Evolutionary conservation across 2,888 invertebrate genomes (phyloP).

Genomic region (Argyra leucocephala): DNA sequence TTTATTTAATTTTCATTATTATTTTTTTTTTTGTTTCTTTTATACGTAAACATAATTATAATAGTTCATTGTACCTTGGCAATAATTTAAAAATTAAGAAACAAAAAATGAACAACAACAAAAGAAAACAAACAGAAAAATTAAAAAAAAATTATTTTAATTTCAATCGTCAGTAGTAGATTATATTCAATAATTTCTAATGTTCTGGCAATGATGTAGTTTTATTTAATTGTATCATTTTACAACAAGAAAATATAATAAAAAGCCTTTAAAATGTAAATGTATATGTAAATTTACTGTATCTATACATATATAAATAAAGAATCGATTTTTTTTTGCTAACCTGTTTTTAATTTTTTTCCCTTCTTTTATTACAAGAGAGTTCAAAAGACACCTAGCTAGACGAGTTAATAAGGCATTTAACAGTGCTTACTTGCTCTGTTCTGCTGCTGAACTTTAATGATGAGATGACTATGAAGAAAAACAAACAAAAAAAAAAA

Average conservation of each 20-base stretch:
- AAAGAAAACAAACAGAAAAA: too few relatives aligned
- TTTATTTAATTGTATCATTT: neutral
- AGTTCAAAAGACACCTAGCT: neutral
- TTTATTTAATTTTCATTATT: neutral
- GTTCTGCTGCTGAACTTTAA: neutral
- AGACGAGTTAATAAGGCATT: neutral
- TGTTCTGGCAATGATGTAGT: neutral
- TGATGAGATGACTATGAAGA: neutral
- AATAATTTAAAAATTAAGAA: neutral
- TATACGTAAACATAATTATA: neutral
- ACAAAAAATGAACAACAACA: neutral
- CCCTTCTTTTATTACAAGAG: neutral
- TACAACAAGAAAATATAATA: neutral
- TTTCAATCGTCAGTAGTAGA: neutral
- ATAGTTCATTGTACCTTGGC: constrained; percentile 3
- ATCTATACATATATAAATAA: neutral
- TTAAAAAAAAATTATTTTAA: neutral
- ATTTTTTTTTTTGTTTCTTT: too few relatives aligned
- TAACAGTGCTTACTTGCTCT: neutral
- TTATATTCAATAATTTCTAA: neutral
- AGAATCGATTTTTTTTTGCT: neutral
- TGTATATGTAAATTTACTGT: neutral
- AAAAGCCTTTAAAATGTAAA: too few relatives aligned
- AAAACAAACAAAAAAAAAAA: neutral
- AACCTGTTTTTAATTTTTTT: neutral